Evolutionary conservation across 1,140 invertebrate species (phyloP).

Genomic region (Formica exsecta): DNA sequence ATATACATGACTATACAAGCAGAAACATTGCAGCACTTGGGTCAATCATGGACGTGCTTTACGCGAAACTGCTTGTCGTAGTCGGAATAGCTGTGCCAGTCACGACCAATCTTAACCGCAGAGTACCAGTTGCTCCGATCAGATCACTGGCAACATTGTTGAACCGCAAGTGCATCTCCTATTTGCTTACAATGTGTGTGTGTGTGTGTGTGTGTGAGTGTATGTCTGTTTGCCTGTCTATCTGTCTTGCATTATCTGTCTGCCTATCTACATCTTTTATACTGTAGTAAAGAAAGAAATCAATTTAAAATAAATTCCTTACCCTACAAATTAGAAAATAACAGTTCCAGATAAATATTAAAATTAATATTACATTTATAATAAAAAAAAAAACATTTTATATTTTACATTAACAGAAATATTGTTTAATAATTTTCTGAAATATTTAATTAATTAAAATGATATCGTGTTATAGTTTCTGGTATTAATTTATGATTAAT

Average conservation of each 20-base stretch:
- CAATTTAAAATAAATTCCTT: too few relatives aligned
- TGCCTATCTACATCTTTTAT: too few relatives aligned
- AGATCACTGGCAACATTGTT: slow-evolving; percentile 84
- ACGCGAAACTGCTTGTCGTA: slow-evolving; percentile 93
- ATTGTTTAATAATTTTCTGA: neutral
- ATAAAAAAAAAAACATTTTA: too few relatives aligned
- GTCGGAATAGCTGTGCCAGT: slow-evolving; percentile 91
- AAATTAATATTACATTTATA: too few relatives aligned
- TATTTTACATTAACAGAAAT: neutral
- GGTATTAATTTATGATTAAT: neutral
- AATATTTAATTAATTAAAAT: neutral
- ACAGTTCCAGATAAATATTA: too few relatives aligned
- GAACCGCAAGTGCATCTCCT: neutral
- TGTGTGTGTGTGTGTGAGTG: too few relatives aligned
- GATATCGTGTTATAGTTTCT: neutral
- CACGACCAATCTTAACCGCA: slow-evolving; percentile 90
- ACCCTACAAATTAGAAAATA: too few relatives aligned
- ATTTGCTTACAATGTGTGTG: neutral
- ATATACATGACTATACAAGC: slow-evolving; percentile 54
- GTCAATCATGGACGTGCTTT: slow-evolving; percentile 90
- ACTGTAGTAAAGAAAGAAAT: too few relatives aligned
- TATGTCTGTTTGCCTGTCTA: too few relatives aligned
- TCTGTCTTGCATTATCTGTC: too few relatives aligned
- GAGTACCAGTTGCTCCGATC: slow-evolving; percentile 89
- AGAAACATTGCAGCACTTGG: slow-evolving; percentile 81